Evolutionary conservation across 2,113 vertebrate genomes (phyloP).

Genomic region (Platysteira castanea): DNA sequence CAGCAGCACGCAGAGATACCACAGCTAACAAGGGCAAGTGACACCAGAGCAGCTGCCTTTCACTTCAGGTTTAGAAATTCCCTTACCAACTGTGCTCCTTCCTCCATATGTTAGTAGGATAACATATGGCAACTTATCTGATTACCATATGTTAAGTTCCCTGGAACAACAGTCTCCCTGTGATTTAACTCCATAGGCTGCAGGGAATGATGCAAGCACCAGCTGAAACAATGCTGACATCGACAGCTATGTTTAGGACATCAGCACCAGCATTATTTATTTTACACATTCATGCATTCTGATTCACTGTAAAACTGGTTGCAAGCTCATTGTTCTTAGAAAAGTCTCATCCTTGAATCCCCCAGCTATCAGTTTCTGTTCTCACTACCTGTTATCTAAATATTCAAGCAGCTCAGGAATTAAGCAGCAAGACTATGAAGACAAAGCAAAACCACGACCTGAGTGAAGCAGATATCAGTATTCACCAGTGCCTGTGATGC

Average conservation of each 20-base stretch:
- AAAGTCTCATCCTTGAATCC: background rate
- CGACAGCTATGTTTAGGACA: background rate
- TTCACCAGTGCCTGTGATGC: background rate
- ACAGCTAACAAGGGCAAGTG: background rate
- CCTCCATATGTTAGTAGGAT: conserved; percentile 13
- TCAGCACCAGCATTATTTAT: background rate
- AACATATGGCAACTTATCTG: conserved; percentile 34
- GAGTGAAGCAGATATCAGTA: background rate
- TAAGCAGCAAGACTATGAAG: background rate
- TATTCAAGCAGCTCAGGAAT: background rate
- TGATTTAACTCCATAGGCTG: conserved; percentile 9
- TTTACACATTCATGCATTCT: background rate
- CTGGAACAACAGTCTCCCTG: background rate
- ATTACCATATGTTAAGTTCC: conserved; percentile 22
- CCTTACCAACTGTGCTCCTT: background rate
- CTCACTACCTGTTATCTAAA: background rate
- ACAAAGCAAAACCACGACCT: background rate
- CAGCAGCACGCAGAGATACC: background rate
- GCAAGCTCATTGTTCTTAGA: background rate
- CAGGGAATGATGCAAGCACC: background rate
- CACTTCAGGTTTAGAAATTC: conserved; percentile 32
- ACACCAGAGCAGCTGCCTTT: conserved; percentile 26
- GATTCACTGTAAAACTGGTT: background rate
- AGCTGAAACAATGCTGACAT: background rate
- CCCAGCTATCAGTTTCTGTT: background rate